A percentile compares a stretch with the other conserved stretches of the same genome.
Evolutionary conservation across 2,888 invertebrate species (phyloP).

Genomic region (Troides oblongomaculatus): DNA sequence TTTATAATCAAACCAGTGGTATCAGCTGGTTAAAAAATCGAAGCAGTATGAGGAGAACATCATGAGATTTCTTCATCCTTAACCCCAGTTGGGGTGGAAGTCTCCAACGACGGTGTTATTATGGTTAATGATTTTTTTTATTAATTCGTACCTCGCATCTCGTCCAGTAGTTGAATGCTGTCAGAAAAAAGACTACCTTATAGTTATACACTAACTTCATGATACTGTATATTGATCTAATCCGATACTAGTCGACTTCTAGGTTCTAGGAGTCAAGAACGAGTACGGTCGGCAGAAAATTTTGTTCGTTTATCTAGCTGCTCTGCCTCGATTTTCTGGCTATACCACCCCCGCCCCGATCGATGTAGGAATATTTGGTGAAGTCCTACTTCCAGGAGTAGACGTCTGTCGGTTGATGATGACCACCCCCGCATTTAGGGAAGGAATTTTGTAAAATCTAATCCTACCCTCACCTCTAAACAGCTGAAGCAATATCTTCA

Average conservation of each 20-base stretch:
- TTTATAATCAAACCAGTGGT: background rate
- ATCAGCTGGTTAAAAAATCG: background rate
- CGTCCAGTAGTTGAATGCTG: background rate
- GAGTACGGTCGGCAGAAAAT: constrained; percentile 31
- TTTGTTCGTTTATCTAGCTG: too few species aligned
- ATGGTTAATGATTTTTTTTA: background rate
- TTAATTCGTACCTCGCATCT: constrained; percentile 10
- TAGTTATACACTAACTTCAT: background rate
- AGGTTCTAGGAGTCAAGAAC: constrained; percentile 30
- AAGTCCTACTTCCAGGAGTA: too few species aligned
- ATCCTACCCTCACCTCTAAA: too few species aligned
- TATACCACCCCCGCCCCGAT: too few species aligned
- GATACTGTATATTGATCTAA: background rate
- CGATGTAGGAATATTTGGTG: too few species aligned
- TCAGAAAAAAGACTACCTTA: constrained; percentile 8
- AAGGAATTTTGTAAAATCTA: too few species aligned
- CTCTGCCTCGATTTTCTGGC: too few species aligned
- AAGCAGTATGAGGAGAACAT: background rate
- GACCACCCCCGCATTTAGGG: too few species aligned
- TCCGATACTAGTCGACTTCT: background rate
- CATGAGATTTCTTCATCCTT: background rate
- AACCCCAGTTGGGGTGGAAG: too few species aligned
- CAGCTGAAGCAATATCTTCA: too few species aligned
- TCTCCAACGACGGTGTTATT: background rate
- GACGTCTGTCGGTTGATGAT: too few species aligned